These are phyloP conservation scores for Limanda limanda DNA, from an alignment of 2,113 vertebrate species.

Conservation along the genomic window DNA sequence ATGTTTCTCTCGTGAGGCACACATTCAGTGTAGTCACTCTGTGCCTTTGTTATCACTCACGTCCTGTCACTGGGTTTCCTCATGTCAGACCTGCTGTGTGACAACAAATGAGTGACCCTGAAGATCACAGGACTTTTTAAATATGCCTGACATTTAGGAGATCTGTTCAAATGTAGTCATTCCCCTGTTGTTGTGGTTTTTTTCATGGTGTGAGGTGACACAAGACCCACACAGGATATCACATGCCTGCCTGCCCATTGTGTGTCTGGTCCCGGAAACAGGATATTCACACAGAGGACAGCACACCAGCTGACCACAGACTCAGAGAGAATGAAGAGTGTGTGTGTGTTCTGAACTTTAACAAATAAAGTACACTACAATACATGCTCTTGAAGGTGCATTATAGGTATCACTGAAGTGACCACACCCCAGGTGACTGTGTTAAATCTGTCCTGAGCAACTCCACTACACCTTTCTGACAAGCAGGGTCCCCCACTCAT, in stretches of 20 bases:
- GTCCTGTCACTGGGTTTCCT: slow-evolving; percentile 35
- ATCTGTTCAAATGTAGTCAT: not conserved
- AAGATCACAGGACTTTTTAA: not conserved
- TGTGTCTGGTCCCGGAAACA: slow-evolving; percentile 76
- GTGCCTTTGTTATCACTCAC: slow-evolving; percentile 55
- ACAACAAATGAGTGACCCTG: slow-evolving; percentile 1
- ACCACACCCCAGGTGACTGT: not conserved
- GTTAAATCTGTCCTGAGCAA: not conserved
- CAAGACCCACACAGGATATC: slow-evolving; percentile 66
- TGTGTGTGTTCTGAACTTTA: not conserved
- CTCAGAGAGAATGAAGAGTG: not conserved
- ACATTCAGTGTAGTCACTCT: slow-evolving; percentile 48
- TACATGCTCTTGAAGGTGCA: not conserved
- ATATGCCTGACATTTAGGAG: not conserved
- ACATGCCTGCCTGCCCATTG: slow-evolving; percentile 61
- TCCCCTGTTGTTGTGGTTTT: not conserved
- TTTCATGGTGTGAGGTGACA: slow-evolving; percentile 41
- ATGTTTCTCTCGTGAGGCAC: slow-evolving; percentile 58
- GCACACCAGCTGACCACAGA: slow-evolving; percentile 37
- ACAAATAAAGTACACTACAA: not conserved
- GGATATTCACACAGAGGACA: slow-evolving; percentile 67
- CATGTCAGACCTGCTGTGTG: not conserved
- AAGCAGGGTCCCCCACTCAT: not conserved
- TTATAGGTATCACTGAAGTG: not conserved
- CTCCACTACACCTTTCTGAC: slow-evolving; percentile 6